Conservation (phyloP, 1,140 invertebrate species). For the Drosophila kikkawai region DNA sequence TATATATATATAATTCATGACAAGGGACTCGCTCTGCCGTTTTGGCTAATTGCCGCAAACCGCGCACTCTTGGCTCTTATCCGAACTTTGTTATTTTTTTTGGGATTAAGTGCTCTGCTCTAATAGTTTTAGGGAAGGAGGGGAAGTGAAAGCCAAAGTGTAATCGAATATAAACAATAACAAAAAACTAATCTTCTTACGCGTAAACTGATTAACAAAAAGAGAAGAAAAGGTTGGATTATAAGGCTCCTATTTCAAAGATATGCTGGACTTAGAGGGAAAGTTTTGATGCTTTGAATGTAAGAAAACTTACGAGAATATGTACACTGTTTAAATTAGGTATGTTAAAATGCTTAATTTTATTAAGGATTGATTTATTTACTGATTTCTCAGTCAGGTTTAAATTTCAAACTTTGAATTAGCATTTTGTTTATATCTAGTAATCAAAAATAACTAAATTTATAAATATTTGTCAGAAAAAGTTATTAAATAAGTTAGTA, state of each 20-base stretch:
- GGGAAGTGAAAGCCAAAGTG: constrained; percentile 8
- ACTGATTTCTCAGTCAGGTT: no score
- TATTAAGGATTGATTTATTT: no score
- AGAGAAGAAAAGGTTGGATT: neutral
- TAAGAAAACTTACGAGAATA: neutral
- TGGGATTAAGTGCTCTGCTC: constrained; percentile 8
- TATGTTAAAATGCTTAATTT: no score
- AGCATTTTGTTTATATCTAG: no score
- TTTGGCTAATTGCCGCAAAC: constrained; percentile 33
- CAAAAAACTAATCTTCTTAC: constrained; percentile 26
- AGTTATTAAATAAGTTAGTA: neutral
- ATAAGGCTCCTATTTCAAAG: neutral
- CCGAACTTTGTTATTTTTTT: constrained; percentile 2
- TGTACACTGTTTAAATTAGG: no score
- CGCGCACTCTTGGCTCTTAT: constrained; percentile 11
- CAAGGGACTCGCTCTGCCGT: constrained; percentile 1
- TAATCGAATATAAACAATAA: neutral
- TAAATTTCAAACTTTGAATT: no score
- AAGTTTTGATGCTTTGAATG: neutral
- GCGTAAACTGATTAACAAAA: constrained; percentile 1
- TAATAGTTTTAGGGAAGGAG: neutral
- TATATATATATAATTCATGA: neutral
- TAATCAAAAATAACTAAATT: no score
- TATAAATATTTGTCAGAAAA: no score
- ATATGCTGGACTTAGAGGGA: neutral